Conservation (phyloP, 1,140 invertebrate species). For the Magallana ariakensis region DNA sequence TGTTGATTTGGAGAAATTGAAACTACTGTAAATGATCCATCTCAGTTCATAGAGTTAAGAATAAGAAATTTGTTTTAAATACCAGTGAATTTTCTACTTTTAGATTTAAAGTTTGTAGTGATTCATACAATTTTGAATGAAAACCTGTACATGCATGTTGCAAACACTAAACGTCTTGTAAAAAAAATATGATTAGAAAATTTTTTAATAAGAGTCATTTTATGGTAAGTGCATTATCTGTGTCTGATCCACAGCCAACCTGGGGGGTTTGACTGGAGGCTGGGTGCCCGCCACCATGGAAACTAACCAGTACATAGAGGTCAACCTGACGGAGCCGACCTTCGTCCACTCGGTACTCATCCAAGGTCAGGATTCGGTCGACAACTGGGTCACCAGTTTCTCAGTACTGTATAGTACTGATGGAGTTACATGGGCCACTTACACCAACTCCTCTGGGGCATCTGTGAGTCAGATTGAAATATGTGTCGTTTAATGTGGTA, state of each 20-base stretch:
- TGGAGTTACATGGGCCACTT: constrained; percentile 54
- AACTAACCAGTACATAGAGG: constrained; percentile 67
- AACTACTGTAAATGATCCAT: no score
- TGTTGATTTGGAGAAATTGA: no score
- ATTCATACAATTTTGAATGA: no score
- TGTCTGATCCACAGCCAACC: constrained; percentile 47
- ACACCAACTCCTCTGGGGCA: constrained; percentile 60
- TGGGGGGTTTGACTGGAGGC: constrained; percentile 63
- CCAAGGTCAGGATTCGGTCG: constrained; percentile 68
- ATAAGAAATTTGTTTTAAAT: no score
- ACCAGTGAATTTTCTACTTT: no score
- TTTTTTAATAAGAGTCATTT: neutral
- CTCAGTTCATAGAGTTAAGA: no score
- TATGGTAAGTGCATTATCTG: neutral
- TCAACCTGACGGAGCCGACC: constrained; percentile 61
- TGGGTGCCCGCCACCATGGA: constrained; percentile 67
- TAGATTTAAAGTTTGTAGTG: no score
- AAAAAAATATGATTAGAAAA: no score
- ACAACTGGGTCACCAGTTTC: constrained; percentile 71
- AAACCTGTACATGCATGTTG: no score
- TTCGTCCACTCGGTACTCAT: constrained; percentile 63
- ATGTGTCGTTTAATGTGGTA: no score
- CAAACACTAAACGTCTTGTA: no score
- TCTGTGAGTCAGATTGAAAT: constrained; percentile 53
- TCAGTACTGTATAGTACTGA: constrained; percentile 63